Base-by-base conservation (phyloP, 2,888 invertebrate genomes). In the Agrilus cyanescens region DNA sequence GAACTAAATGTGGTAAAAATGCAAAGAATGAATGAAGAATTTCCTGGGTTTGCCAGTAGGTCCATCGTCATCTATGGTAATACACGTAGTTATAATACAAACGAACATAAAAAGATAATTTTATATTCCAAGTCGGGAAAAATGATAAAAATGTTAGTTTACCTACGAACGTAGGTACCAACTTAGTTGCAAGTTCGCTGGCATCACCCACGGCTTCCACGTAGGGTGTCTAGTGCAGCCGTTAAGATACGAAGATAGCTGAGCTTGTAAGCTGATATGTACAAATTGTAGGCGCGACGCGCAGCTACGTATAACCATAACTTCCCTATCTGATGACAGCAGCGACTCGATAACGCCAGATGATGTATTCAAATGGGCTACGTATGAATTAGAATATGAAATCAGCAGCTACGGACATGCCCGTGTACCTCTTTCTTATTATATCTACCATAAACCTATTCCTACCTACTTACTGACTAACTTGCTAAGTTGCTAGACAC, bases 241-340 rank as follows among this genome's bases (percentile, higher is more conserved):
- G 56, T 60, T 60, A 61, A 62, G 62, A 62, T 62, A 59, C 56
- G 57, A 57, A 60, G 64, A 64, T 64, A 62, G 58, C 25, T 25
- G 25, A 39, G 43, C 57, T 51, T 57, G 63, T 63, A 64, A 64
- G 56, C 55, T 63, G 62, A 64, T 64, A 63, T 58, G 57, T 55
- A 60, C 63, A 62, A 64, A 64, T 63, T 64, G 62, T 63, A 63
- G 60, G 62, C 60, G 59, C 59, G 59, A 58, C 57, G 55, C 54
- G 48, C 51, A 56, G 57, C 59, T 59, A 57, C 57, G 56, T 57
- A 46, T 47, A 43, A 44, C 50, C 53, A 51, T 50, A 51, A 50
- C 46, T 54, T 43, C 53, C 47, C 56, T 62, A 62, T 61, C 61
- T 62, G 63, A 62, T 62, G 60, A 58, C 53, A 54, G 50, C 45